Evolutionary conservation across 2,888 invertebrate genomes (phyloP), one percentile per base, ranked within the genome.

Genomic region (Cataglyphis albicans): DNA sequence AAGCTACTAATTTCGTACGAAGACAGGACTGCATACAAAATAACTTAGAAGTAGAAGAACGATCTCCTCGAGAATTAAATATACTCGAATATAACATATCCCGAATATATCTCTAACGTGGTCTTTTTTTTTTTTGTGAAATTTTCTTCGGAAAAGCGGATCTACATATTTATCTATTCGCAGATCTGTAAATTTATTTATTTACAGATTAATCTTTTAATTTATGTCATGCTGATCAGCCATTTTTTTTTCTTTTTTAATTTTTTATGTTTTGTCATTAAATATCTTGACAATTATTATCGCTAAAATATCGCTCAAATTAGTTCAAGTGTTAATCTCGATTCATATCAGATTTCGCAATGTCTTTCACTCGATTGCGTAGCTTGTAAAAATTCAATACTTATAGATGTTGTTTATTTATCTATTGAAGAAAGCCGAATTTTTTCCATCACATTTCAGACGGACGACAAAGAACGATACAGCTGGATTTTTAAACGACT

Each of bases 1-100:
- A 59, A 73, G 59, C 21, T 44, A 59, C 83, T 87, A 55, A 86
- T 88, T 83, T 61, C 64, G 52, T n/a, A 32, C 21, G 21, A 32
- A 57, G 86, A 80, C 57, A 48, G 38, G 21, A 32, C 35, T 10
- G 78, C 59, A 78, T 78, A 59, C 59, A 35, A 80, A 80, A 59
- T 73, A 78, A 80, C 32, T 73, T 44, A 25, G 25, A 25, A 25
- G 74, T n/a, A 18, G 59, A 44, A 80, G 75, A 59, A 80, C 44
- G 9, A 12, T 44, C 68, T 57, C 41, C 21, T 6, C 18, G 32
- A 41, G 10, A 32, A 48, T 72, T 59, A 44, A n/a, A 21, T 52
- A 48, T 44, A 35, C 18, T 35, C 35, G 32, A 80, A 70, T 41
- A 10, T 15, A 41, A 32, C 38, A 29, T 38, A n/a, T 29, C 35